Evolutionary conservation across 2,113 vertebrate species (phyloP).

Genomic region (Eclectus roratus): DNA sequence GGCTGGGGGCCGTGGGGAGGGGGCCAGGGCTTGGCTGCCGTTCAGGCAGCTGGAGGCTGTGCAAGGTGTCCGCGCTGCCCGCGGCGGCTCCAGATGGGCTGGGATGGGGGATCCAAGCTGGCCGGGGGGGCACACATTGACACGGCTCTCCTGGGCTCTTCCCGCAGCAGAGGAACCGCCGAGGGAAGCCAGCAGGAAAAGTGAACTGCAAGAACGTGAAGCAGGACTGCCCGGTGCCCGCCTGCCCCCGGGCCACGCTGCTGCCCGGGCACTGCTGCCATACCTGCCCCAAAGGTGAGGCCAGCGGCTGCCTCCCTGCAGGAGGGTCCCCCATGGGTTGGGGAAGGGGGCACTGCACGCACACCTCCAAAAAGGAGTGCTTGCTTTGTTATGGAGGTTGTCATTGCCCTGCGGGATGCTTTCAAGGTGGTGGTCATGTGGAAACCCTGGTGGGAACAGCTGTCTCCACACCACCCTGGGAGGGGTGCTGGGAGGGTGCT

Average conservation of each 20-base stretch:
- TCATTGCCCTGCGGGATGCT: neutral
- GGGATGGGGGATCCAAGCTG: neutral
- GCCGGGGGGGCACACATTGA: neutral
- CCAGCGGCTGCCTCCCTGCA: neutral
- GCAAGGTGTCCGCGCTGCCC: neutral
- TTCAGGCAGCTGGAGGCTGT: conserved; percentile 6
- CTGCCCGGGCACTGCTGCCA: conserved; percentile 93
- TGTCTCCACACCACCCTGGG: rapidly evolving
- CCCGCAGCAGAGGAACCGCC: conserved; percentile 27
- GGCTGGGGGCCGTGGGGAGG: neutral
- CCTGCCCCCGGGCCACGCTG: conserved; percentile 81
- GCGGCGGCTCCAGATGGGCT: neutral
- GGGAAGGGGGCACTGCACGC: neutral
- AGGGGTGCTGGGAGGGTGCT: neutral
- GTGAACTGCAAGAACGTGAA: conserved; percentile 85
- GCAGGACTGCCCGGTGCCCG: conserved; percentile 83
- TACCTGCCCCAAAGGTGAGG: conserved; percentile 88
- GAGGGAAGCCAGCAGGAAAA: conserved; percentile 34
- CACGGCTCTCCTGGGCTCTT: neutral
- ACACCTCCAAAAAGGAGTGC: neutral
- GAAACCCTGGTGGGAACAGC: neutral
- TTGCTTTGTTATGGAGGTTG: neutral
- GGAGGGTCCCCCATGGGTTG: rapidly evolving
- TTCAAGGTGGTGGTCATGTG: rapidly evolving
- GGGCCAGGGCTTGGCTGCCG: neutral